Percentiles rank a stretch among this genome's conserved stretches.
phyloP scores from a whole-genome alignment of 2,113 vertebrate species.

The Chaetodon auriga region DNA sequence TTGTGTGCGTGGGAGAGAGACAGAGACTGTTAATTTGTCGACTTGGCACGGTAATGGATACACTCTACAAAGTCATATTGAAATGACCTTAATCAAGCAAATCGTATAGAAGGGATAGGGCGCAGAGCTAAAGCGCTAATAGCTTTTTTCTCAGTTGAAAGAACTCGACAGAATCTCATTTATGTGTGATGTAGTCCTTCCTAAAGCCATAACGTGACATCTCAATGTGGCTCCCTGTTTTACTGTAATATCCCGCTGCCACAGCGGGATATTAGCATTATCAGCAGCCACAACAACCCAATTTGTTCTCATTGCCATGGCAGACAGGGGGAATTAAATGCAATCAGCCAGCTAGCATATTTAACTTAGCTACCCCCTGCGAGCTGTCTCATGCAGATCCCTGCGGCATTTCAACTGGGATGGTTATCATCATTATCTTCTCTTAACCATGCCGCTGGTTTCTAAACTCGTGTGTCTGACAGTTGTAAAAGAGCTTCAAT shows the following conservation, averaged over 20 bases:
- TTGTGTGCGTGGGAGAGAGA: slow-evolving; percentile 29
- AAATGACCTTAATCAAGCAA: slow-evolving; percentile 82
- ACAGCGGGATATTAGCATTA: slow-evolving; percentile 69
- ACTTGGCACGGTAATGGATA: slow-evolving; percentile 70
- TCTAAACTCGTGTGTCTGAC: slow-evolving; percentile 34
- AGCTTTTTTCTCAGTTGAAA: slow-evolving; percentile 75
- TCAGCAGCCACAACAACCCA: slow-evolving; percentile 76
- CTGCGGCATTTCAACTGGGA: slow-evolving; percentile 43
- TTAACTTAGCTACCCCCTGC: slow-evolving; percentile 73
- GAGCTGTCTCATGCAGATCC: slow-evolving; percentile 56
- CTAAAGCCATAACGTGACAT: slow-evolving; percentile 63
- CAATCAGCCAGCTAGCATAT: slow-evolving; percentile 77
- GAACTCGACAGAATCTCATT: slow-evolving; percentile 72
- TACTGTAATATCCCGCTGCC: slow-evolving; percentile 69
- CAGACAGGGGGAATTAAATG: slow-evolving; percentile 71
- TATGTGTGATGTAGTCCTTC: slow-evolving; percentile 67
- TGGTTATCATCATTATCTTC: slow-evolving; percentile 67
- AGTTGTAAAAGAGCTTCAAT: slow-evolving; percentile 44
- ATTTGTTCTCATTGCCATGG: slow-evolving; percentile 74
- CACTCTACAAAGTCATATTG: slow-evolving; percentile 74
- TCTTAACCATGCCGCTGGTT: slow-evolving; percentile 49
- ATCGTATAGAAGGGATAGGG: slow-evolving; percentile 50
- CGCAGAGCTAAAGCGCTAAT: slow-evolving; percentile 67
- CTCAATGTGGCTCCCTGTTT: slow-evolving; percentile 65
- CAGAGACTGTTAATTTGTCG: slow-evolving; percentile 68